These are phyloP conservation scores for Thalassarche chlororhynchos DNA, from an alignment of 2,113 vertebrate genomes.

Conservation along the genomic window DNA sequence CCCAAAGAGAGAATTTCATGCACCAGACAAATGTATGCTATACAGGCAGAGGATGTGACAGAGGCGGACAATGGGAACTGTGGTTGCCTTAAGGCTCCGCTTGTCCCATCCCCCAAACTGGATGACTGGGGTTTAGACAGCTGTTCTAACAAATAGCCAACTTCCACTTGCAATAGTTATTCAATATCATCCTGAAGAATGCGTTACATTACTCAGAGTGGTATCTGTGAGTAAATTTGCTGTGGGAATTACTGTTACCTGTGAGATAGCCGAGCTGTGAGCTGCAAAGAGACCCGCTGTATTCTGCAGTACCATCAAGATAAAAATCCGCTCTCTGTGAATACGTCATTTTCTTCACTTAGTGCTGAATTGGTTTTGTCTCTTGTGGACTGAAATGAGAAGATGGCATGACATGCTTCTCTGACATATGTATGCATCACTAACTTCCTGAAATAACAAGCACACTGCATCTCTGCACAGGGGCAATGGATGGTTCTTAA, in stretches of 20 bases:
- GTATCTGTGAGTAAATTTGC: background rate
- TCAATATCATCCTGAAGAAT: background rate
- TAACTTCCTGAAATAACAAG: slow-evolving; percentile 31
- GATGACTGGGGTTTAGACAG: background rate
- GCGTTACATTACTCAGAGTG: background rate
- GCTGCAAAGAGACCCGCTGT: background rate
- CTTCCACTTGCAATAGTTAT: background rate
- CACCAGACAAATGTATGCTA: background rate
- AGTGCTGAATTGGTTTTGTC: background rate
- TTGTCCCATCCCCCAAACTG: background rate
- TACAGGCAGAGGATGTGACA: background rate
- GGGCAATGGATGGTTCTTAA: slow-evolving; percentile 22
- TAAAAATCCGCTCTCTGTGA: background rate
- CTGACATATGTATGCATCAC: slow-evolving; percentile 44
- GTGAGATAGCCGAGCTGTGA: background rate
- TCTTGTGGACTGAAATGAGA: slow-evolving; percentile 38
- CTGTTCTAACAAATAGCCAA: background rate
- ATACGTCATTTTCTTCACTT: background rate
- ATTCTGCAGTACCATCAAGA: background rate
- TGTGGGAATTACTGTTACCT: background rate
- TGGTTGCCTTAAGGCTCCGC: background rate
- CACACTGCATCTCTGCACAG: background rate
- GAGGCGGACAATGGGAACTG: background rate
- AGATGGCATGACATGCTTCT: slow-evolving; percentile 17
- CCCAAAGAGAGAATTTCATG: background rate